Evolutionary conservation across 2,888 invertebrate genomes (phyloP).

Genomic region (Bellardia bayeri): DNA sequence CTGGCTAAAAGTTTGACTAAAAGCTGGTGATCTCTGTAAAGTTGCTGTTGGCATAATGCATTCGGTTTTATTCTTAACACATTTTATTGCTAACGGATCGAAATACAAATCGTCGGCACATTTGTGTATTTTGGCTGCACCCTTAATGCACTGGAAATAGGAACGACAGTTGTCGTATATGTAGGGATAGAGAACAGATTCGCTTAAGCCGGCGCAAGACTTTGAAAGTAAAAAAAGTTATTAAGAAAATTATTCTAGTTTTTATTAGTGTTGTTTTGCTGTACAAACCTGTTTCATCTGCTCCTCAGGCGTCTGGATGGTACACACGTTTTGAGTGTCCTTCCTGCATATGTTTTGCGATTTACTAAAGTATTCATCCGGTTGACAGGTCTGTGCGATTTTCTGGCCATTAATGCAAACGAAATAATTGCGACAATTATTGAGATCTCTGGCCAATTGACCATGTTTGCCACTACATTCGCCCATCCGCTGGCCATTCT

Average conservation of each 20-base stretch:
- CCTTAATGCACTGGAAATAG: conserved; percentile 77
- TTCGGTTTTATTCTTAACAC: conserved; percentile 73
- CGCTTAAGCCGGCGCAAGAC: conserved; percentile 74
- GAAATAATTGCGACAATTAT: conserved; percentile 80
- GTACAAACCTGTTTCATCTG: conserved; percentile 43
- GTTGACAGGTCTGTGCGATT: conserved; percentile 77
- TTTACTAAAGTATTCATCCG: conserved; percentile 78
- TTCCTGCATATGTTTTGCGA: conserved; percentile 75
- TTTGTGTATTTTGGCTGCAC: conserved; percentile 73
- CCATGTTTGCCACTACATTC: conserved; percentile 81
- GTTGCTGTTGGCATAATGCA: conserved; percentile 67
- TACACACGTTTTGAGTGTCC: conserved; percentile 78
- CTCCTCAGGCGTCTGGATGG: not conserved
- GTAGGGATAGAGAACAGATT: conserved; percentile 75
- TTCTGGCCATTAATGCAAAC: conserved; percentile 82
- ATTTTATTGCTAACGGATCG: conserved; percentile 71
- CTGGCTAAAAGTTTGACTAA: conserved; percentile 47
- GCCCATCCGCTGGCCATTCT: conserved; percentile 81
- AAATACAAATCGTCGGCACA: conserved; percentile 76
- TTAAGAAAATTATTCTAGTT: not conserved
- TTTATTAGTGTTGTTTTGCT: not conserved
- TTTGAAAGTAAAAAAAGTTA: conserved; percentile 37
- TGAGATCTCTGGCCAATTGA: conserved; percentile 76
- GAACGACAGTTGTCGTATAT: conserved; percentile 75
- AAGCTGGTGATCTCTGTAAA: conserved; percentile 47